Evolutionary conservation across 2,888 invertebrate genomes (phyloP).

Genomic region (Candidula unifasciata): DNA sequence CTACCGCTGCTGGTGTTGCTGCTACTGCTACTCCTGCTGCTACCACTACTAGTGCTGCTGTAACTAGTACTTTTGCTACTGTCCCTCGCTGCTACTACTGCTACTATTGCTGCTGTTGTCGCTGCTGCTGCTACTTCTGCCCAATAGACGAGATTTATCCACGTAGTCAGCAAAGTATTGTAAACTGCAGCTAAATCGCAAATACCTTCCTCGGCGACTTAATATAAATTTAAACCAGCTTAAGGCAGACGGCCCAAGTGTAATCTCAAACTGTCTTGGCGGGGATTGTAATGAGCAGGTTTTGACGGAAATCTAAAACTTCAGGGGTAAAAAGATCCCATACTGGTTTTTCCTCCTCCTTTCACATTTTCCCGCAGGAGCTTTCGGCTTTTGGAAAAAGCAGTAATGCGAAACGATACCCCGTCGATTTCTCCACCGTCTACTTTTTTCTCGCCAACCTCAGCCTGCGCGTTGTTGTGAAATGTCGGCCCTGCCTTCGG

Average conservation of each 20-base stretch:
- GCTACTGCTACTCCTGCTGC: no score
- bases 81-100: neutral
- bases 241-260: neutral
- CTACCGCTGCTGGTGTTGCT: no score
- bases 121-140: neutral
- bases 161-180: neutral
- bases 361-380: neutral
- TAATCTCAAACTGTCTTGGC: conserved; percentile 19
- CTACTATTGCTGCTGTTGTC: neutral
- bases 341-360: neutral
- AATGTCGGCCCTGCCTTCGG: neutral
- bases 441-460: neutral
- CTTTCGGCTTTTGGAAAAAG: neutral
- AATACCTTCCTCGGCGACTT: neutral
- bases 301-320: conserved; percentile 27
- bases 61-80: neutral
- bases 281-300: conserved; percentile 30
- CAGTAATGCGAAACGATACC: conserved; percentile 22
- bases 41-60: neutral
- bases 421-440: conserved; percentile 1
- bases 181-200: neutral
- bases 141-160: neutral
- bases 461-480: neutral
- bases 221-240: conserved; percentile 27
- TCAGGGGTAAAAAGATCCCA: conserved; percentile 11